Evolutionary conservation across 2,888 invertebrate species (phyloP), one percentile per base, ranked within the genome.

Genomic region (Alentia gelatinosa): DNA sequence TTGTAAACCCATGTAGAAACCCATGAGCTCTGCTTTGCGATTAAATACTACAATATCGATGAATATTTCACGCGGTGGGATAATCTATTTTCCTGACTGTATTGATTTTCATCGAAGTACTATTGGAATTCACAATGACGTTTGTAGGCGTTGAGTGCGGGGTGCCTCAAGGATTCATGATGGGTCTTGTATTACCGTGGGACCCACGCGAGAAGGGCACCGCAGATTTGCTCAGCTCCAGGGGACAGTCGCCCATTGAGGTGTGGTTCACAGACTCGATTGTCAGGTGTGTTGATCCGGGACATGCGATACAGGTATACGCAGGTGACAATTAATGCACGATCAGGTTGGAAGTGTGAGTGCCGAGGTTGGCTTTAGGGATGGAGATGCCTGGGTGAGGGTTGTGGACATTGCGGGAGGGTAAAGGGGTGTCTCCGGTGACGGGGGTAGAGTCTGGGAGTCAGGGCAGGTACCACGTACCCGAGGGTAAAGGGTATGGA

Each of bases 261-360:
- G 68, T 68, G 68, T 68, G 68, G 68, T 30, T 68, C n/a, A 68
- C 68, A n/a, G 23, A 26, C n/a, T 30, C 68, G 30, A 68, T 68
- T 68, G 68, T 68, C 68, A 68, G 68, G 68, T 68, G 68, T 26
- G 68, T 68, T 68, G 26, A 30, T 68, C 68, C 3, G 68, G 1
- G 68, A 9, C 33, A 68, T 26, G 68, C 5, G 68, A 68, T 68
- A 68, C 68, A 68, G 68, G 68, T 26, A 15, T 26, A 15, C 33
- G 30, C 68, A 68, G 68, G 68, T 68, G 68, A 68, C 30, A 68
- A 68, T 68, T 68, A n/a, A 68, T 68, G 68, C 68, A 68, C 5
- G 12, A 26, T 68, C 68, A 68, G 68, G 68, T 68, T 3, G 30
- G 33, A 4, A 30, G 68, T 68, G 68, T 26, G 68, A 68, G 68